Evolutionary conservation across 2,113 vertebrate genomes (phyloP).

Genomic region (Macrotis lagotis): DNA sequence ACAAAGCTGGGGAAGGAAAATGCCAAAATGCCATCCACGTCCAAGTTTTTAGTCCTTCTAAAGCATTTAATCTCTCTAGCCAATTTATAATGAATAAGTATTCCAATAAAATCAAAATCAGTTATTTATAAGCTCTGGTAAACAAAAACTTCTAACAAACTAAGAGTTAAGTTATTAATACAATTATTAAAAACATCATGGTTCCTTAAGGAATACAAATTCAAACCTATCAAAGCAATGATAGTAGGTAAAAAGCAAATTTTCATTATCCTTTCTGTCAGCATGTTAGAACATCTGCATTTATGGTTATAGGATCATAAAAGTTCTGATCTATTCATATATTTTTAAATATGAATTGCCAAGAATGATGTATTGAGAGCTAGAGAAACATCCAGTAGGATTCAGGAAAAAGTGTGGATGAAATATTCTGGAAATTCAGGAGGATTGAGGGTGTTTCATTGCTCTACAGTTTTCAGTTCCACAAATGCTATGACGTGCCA

Average conservation of each 20-base stretch:
- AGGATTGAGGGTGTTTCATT: conserved; percentile 98
- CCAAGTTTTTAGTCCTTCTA: conserved; percentile 71
- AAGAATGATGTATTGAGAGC: conserved; percentile 96
- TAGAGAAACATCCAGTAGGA: conserved; percentile 99
- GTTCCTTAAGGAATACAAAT: conserved; percentile 82
- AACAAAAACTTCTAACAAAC: conserved; percentile 67
- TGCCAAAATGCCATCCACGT: too few species aligned
- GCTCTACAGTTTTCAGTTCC: conserved; percentile 99
- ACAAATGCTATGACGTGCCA: conserved; percentile 95
- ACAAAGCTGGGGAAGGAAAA: too few species aligned
- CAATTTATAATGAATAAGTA: conserved; percentile 59
- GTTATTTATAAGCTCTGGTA: conserved; percentile 70
- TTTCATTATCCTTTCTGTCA: conserved; percentile 99
- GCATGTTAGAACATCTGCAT: conserved; percentile 97
- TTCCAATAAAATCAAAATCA: conserved; percentile 72
- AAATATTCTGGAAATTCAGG: conserved; percentile 99
- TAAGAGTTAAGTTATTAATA: conserved; percentile 67
- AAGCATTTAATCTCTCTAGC: conserved; percentile 69
- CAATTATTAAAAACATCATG: conserved; percentile 59
- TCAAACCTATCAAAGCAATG: conserved; percentile 82
- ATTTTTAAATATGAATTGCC: conserved; percentile 99
- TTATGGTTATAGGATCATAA: conserved; percentile 99
- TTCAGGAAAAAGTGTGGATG: conserved; percentile 99
- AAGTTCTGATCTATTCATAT: conserved; percentile 95
- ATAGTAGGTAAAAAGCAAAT: conserved; percentile 98